These are phyloP conservation scores for Myotis pilosus DNA, from an alignment of 2,797 vertebrate species.

Conservation along the genomic window DNA sequence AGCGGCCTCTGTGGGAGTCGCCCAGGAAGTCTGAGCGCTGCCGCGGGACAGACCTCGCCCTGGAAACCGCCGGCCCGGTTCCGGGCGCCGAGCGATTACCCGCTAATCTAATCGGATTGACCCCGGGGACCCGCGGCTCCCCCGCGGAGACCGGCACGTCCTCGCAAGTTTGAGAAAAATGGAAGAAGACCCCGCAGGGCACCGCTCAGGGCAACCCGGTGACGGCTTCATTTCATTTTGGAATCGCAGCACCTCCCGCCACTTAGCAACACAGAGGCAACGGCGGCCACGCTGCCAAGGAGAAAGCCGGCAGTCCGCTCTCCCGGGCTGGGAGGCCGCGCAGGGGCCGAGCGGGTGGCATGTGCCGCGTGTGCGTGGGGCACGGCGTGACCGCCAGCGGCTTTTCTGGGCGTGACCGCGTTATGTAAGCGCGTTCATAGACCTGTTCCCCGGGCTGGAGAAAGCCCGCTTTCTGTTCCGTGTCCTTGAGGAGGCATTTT, in stretches of 20 bases:
- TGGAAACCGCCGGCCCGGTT: fast-evolving
- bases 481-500: slow-evolving; percentile 30
- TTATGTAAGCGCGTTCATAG: slow-evolving; percentile 18
- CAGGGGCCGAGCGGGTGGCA: background rate
- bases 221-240: background rate
- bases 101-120: background rate
- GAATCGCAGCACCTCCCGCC: background rate
- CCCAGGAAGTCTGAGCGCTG: background rate
- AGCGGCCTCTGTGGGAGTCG: background rate
- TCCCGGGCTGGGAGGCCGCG: background rate
- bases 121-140: background rate
- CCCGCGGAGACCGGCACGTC: background rate
- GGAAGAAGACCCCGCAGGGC: too few species aligned
- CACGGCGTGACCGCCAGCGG: background rate
- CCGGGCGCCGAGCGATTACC: fast-evolving
- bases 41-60: background rate
- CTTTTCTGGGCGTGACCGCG: background rate
- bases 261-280: background rate
- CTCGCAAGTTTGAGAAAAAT: background rate
- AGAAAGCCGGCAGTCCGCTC: background rate
- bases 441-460: slow-evolving; percentile 25
- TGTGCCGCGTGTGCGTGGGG: background rate
- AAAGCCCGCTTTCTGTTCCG: background rate
- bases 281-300: background rate
- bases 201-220: background rate